phyloP scores from a whole-genome alignment of 2,797 vertebrate species.

The Eidolon dupreanum region DNA sequence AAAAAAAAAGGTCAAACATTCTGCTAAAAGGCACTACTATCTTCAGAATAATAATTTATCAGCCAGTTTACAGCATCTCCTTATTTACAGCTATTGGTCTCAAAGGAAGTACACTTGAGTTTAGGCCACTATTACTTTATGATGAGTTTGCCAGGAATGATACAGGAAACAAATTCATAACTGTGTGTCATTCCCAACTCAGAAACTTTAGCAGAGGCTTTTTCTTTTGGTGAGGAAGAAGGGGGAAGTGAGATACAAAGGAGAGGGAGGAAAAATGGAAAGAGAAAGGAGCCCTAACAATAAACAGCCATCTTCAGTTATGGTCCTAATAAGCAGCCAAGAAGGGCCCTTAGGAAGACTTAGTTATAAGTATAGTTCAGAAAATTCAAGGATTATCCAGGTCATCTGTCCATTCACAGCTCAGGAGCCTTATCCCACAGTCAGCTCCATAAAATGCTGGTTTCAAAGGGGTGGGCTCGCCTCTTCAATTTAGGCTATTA shows the following conservation, averaged over 20 bases:
- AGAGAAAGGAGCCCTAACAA: background rate
- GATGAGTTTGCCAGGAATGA: constrained; percentile 92
- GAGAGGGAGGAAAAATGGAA: background rate
- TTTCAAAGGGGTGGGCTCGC: constrained; percentile 70
- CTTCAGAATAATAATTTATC: constrained; percentile 94
- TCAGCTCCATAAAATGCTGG: constrained; percentile 60
- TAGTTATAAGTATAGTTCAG: constrained; percentile 66
- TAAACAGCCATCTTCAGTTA: background rate
- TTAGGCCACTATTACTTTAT: constrained; percentile 91
- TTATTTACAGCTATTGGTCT: constrained; percentile 97
- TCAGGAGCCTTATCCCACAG: constrained; percentile 74
- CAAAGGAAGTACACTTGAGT: constrained; percentile 91
- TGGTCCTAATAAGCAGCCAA: constrained; percentile 80
- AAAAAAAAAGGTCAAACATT: constrained; percentile 91
- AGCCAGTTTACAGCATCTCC: constrained; percentile 90
- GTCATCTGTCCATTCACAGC: constrained; percentile 80
- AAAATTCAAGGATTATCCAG: constrained; percentile 81
- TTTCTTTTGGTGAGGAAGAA: background rate
- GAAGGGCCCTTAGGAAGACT: constrained; percentile 56
- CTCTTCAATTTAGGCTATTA: constrained; percentile 81
- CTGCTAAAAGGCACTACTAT: constrained; percentile 93
- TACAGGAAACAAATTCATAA: constrained; percentile 87
- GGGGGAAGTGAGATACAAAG: background rate
- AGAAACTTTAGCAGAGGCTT: constrained; percentile 78
- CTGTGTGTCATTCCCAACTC: constrained; percentile 82